These are phyloP conservation scores for Morinoia aosen DNA, from an alignment of 2,888 invertebrate genomes.

Conservation along the genomic window DNA sequence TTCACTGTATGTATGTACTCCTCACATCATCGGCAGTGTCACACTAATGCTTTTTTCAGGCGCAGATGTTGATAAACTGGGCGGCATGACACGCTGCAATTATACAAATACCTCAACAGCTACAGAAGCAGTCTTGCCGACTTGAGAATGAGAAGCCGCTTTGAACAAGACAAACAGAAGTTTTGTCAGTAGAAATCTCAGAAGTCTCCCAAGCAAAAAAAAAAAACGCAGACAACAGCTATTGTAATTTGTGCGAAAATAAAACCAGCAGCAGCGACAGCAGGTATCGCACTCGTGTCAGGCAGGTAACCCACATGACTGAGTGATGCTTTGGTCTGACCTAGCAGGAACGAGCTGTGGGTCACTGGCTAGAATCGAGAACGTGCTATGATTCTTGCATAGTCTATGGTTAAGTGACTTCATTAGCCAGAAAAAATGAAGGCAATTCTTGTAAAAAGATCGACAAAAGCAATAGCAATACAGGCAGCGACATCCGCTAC, in stretches of 20 bases:
- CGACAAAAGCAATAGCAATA: neutral
- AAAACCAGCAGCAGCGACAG: too few species aligned
- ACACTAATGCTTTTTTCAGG: neutral
- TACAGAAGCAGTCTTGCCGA: too few species aligned
- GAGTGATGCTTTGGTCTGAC: neutral
- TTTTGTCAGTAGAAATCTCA: neutral
- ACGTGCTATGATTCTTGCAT: neutral
- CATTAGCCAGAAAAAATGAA: neutral
- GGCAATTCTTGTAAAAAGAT: neutral
- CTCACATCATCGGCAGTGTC: neutral
- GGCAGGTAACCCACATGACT: neutral
- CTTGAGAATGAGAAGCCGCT: too few species aligned
- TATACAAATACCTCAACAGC: too few species aligned
- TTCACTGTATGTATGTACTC: neutral
- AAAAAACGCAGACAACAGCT: too few species aligned
- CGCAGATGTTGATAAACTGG: neutral
- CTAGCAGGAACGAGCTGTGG: too few species aligned
- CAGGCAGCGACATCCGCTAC: neutral
- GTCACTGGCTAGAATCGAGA: too few species aligned
- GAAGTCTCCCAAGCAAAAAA: too few species aligned
- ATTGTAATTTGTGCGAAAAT: too few species aligned
- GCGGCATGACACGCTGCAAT: neutral
- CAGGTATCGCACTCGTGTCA: too few species aligned
- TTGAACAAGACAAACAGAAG: neutral
- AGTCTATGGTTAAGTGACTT: too few species aligned